These are phyloP conservation scores for Vanessa atalanta DNA, from an alignment of 1,140 invertebrate genomes.

Conservation along the genomic window DNA sequence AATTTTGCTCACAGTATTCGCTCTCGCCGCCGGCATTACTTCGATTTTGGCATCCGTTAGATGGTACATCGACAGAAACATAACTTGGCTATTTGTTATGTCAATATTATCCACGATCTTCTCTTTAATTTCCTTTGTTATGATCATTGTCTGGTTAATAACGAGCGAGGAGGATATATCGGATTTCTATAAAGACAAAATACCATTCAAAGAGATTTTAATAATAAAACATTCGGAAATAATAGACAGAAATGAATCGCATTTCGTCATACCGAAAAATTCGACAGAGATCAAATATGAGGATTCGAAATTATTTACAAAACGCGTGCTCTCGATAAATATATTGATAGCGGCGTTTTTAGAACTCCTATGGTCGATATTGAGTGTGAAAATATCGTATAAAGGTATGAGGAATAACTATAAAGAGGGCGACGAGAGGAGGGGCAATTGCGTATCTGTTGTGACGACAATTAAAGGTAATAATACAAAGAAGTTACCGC, in stretches of 20 bases:
- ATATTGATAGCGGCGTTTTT: slow-evolving; percentile 82
- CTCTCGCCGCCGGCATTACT: slow-evolving; percentile 79
- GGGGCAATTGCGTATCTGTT: slow-evolving; percentile 76
- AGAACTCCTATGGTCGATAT: slow-evolving; percentile 82
- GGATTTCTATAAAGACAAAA: slow-evolving; percentile 71
- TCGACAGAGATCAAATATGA: slow-evolving; percentile 45
- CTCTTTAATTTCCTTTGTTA: slow-evolving; percentile 64
- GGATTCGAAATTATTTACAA: slow-evolving; percentile 59
- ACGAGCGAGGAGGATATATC: slow-evolving; percentile 59
- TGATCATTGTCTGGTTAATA: slow-evolving; percentile 68
- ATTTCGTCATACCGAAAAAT: slow-evolving; percentile 62
- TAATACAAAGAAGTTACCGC: slow-evolving; percentile 66
- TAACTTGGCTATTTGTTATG: slow-evolving; percentile 82
- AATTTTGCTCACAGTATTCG: slow-evolving; percentile 77
- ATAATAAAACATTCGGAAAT: slow-evolving; percentile 66
- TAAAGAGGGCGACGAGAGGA: slow-evolving; percentile 78
- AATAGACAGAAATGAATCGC: slow-evolving; percentile 63
- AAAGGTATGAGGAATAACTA: slow-evolving; percentile 83
- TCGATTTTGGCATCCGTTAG: slow-evolving; percentile 83
- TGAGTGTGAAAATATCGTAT: slow-evolving; percentile 82
- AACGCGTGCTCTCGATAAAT: slow-evolving; percentile 81
- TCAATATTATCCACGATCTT: slow-evolving; percentile 76
- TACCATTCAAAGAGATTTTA: slow-evolving; percentile 66
- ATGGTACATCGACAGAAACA: slow-evolving; percentile 86
- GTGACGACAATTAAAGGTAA: slow-evolving; percentile 80